Evolutionary conservation across 2,888 invertebrate species (phyloP), one percentile per base, ranked within the genome.

Genomic region (Mongoloraphidia duomilia): DNA sequence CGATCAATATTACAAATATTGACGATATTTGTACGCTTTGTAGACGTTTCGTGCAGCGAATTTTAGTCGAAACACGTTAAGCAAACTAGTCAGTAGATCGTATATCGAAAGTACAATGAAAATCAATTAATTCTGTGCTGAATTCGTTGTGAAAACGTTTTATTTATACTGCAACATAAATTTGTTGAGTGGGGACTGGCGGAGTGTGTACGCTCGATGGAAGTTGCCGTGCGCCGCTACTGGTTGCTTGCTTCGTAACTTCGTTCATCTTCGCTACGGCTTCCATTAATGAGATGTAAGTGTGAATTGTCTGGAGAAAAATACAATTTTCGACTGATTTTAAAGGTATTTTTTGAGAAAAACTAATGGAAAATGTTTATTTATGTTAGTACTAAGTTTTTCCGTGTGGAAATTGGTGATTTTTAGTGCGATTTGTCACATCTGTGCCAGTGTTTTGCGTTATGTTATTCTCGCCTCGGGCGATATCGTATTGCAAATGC

Each of bases 211-310:
- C 40, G 10, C 13, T 39, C 13, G 40, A 39, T 39, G n/a, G 26
- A 26, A 26, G n/a, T 42, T 41, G 11, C 10, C 17, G 41, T 14
- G 17, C 40, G 40, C 13, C 40, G 26, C n/a, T 33, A 42, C 42
- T 42, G 42, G 42, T 42, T 42, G 33, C 34, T 17, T 33, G 36
- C 41, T 41, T 40, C 47, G 41, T 41, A 42, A 41, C 41, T 41
- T 40, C 47, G 41, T 41, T 41, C 13, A 47, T 41, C 34, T 47
- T 41, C 47, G 47, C 40, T 34, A 47, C 47, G 47, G 40, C 47
- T 47, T 47, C 47, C 47, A 47, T 47, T 47, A 47, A 40, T 47
- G 41, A 41, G 36, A 47, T 47, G 47, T 47, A 47, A 41, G 47
- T 47, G 47, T 34, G 38, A 45, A 45, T 41, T 41, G 17, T 41